Base-by-base conservation (phyloP, 1,140 invertebrate species). In the Macrosteles quadrilineatus region DNA sequence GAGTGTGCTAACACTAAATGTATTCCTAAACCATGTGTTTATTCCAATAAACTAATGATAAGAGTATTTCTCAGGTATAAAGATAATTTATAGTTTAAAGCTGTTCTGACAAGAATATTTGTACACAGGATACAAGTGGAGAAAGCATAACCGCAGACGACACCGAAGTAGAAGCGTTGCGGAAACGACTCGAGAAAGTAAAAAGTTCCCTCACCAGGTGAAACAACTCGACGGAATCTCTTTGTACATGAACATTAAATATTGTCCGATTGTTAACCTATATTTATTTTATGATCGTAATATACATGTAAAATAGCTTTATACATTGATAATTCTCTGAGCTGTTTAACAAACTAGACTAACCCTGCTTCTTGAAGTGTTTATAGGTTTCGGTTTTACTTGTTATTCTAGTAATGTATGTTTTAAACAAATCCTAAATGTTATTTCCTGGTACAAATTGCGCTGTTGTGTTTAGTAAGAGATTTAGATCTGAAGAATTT, bases 231-330 rank as follows among this genome's bases (percentile, higher is more conserved):
- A 6, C 12, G 6, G 55, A 59, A 21, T 29, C 23, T 19, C 11
- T 59, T 9, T 59, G 55, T 59, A 59, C 27, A 59, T 59, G 27
- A 59, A 50, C 55, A 12, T 12, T 59, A 59, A 59, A 25, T 59
- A 59, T 25, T 59, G 9, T 59, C 27, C n/a, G n/a, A 50, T 21
- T 59, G 55, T 59, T 59, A 59, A 59, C 55, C 9, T 27, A 21
- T 29, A 11, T 21, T 59, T 27, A 21, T 59, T 21, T 11, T 27
- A 29, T 59, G 12, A 27, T 59, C 25, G 55, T 21, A 23, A 59
- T 4, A 27, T 59, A 27, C 12, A 59, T 59, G 55, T 59, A 59
- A 59, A 27, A 29, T 59, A 59, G 55, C 21, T 59, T 59, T 59
- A 50, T 59, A 59, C 55, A 59, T 23, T 50, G 47, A 36, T 36